These are phyloP conservation scores for Branchinecta sandiegonensis DNA, from an alignment of 2,888 invertebrate species.

Conservation along the genomic window DNA sequence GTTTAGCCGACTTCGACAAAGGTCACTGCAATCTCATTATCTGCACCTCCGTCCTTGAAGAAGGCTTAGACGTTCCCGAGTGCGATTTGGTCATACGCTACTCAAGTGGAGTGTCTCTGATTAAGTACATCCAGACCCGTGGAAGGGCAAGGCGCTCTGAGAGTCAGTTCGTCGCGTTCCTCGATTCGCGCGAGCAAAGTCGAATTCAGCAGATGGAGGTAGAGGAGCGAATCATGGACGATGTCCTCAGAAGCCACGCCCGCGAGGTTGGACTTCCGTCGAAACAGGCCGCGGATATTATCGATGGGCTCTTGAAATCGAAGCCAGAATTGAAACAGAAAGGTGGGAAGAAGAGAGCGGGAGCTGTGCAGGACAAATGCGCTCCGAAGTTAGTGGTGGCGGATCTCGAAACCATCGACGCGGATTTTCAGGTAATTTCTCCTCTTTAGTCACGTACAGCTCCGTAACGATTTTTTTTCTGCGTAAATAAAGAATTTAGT, in stretches of 20 bases:
- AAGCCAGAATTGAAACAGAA: neutral
- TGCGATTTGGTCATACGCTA: conserved; percentile 17
- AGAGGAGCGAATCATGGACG: conserved; percentile 15
- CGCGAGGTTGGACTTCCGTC: conserved; percentile 13
- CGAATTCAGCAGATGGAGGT: neutral
- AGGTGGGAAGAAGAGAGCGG: neutral
- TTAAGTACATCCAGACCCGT: conserved; percentile 13
- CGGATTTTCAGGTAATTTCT: conserved; percentile 10
- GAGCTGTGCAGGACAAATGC: neutral
- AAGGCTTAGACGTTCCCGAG: conserved; percentile 16
- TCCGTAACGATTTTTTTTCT: too few species aligned
- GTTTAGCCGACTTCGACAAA: neutral
- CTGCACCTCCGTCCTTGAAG: conserved; percentile 18
- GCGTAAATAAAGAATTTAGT: too few species aligned
- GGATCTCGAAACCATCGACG: neutral
- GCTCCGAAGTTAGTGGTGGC: neutral
- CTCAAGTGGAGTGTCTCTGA: conserved; percentile 2
- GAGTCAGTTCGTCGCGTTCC: conserved; percentile 17
- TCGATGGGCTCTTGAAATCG: neutral
- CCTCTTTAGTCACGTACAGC: neutral
- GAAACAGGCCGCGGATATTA: neutral
- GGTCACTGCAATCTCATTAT: conserved; percentile 11
- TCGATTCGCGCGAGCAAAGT: neutral
- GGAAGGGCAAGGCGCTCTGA: conserved; percentile 4
- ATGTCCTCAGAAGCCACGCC: neutral